Evolutionary conservation across 2,113 vertebrate genomes (phyloP).

Genomic region (Ochotona princeps): DNA sequence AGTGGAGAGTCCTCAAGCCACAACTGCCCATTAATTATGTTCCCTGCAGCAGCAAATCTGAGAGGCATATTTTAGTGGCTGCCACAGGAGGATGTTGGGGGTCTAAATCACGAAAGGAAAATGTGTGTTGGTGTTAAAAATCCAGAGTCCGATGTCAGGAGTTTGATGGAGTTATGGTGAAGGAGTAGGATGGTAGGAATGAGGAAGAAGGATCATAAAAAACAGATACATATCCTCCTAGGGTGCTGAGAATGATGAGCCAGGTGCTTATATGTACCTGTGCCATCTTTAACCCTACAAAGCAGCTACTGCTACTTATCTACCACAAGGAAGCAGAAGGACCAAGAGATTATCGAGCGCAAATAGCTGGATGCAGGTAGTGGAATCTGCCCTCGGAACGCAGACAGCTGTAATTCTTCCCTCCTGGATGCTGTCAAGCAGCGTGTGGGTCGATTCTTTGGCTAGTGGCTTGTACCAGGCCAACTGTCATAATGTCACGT

Average conservation of each 20-base stretch:
- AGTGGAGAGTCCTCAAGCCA: not conserved
- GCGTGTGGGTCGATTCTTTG: not conserved
- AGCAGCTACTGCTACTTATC: not conserved
- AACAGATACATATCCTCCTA: no score
- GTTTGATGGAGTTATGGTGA: not conserved
- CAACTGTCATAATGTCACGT: not conserved
- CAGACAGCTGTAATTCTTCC: not conserved
- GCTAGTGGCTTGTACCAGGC: not conserved
- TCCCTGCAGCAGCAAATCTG: not conserved
- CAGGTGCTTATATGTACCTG: not conserved
- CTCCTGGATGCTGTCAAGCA: not conserved
- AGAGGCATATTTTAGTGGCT: not conserved
- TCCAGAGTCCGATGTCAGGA: not conserved
- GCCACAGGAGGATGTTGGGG: no score
- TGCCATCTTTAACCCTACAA: no score
- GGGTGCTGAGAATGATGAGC: fast-evolving
- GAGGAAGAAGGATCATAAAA: not conserved
- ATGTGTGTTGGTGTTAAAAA: not conserved
- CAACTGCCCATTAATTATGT: not conserved
- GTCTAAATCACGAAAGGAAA: not conserved
- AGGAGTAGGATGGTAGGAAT: not conserved
- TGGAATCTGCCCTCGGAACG: not conserved
- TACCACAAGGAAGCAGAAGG: not conserved
- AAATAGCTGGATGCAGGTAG: not conserved
- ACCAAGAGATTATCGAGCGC: not conserved